A percentile compares a stretch with the other conserved stretches of the same genome.
Evolutionary conservation across 2,797 vertebrate genomes (phyloP).

Genomic region (Amazona ochrocephala): DNA sequence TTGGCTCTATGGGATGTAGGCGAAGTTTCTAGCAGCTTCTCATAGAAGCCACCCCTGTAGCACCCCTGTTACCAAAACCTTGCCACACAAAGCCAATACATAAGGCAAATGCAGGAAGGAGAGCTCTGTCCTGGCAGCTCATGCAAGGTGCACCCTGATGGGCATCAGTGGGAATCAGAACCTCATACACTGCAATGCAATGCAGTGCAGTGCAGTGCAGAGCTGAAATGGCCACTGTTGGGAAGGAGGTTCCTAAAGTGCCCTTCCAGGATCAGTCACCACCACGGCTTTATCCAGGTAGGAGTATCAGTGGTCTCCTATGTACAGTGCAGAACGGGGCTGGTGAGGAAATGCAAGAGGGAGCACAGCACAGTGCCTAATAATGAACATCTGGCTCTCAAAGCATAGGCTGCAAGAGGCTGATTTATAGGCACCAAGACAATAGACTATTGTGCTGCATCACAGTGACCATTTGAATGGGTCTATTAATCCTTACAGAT

Average conservation of each 20-base stretch:
- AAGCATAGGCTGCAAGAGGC: not conserved
- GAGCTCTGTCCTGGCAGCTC: not conserved
- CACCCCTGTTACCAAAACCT: not conserved
- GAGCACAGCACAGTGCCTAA: slow-evolving; percentile 19
- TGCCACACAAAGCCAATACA: not conserved
- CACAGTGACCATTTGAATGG: not conserved
- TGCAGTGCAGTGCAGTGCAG: not conserved
- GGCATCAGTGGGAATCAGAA: not conserved
- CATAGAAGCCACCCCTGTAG: not conserved
- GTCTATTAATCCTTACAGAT: slow-evolving; percentile 31
- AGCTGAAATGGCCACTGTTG: not conserved
- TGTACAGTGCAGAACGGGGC: accelerated
- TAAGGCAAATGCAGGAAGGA: not conserved
- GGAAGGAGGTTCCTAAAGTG: not conserved
- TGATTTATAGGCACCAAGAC: slow-evolving; percentile 25
- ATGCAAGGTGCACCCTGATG: accelerated
- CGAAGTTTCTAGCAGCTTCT: not conserved
- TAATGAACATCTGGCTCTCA: slow-evolving; percentile 44
- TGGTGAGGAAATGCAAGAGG: not conserved
- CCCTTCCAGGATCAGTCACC: not conserved
- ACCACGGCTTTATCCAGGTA: not conserved
- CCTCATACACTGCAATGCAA: not conserved
- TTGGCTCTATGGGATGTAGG: not conserved
- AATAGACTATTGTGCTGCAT: slow-evolving; percentile 52
- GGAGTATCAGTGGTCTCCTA: accelerated